Conservation (phyloP, 2,113 vertebrate species). For the Machaerirhynchus nigripectus region DNA sequence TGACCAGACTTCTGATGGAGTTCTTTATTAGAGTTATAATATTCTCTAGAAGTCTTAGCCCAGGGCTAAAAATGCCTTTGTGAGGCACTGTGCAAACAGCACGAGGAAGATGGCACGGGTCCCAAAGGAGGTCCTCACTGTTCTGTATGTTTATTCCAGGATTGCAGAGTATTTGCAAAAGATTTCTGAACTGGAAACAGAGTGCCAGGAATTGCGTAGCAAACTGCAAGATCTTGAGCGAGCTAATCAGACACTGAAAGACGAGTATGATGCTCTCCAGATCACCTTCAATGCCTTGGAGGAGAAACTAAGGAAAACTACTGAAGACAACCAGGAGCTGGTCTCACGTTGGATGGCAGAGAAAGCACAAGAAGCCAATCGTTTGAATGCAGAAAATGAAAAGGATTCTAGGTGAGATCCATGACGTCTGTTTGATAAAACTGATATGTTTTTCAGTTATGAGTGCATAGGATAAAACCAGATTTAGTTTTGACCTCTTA, state of each 20-base stretch:
- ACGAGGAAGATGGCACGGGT: not conserved
- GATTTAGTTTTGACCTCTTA: not conserved
- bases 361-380: slow-evolving; percentile 96
- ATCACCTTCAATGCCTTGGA: slow-evolving; percentile 96
- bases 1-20: not conserved
- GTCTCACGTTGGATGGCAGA: slow-evolving; percentile 98
- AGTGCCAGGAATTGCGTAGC: slow-evolving; percentile 85
- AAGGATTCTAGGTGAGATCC: slow-evolving; percentile 87
- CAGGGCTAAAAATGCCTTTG: not conserved
- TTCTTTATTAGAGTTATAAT: not conserved
- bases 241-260: slow-evolving; percentile 95
- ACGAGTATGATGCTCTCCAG: slow-evolving; percentile 96
- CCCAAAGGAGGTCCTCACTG: not conserved
- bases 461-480: not conserved
- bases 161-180: slow-evolving; percentile 89
- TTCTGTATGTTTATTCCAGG: slow-evolving; percentile 65
- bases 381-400: slow-evolving; percentile 95
- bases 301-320: slow-evolving; percentile 92
- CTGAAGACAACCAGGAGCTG: slow-evolving; percentile 96
- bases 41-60: not conserved
- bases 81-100: not conserved
- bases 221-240: slow-evolving; percentile 89
- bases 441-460: not conserved
- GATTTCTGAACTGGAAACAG: slow-evolving; percentile 82
- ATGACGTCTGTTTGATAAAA: not conserved